phyloP scores from a whole-genome alignment of 1,140 invertebrate species.

The Temnothorax longispinosus region DNA sequence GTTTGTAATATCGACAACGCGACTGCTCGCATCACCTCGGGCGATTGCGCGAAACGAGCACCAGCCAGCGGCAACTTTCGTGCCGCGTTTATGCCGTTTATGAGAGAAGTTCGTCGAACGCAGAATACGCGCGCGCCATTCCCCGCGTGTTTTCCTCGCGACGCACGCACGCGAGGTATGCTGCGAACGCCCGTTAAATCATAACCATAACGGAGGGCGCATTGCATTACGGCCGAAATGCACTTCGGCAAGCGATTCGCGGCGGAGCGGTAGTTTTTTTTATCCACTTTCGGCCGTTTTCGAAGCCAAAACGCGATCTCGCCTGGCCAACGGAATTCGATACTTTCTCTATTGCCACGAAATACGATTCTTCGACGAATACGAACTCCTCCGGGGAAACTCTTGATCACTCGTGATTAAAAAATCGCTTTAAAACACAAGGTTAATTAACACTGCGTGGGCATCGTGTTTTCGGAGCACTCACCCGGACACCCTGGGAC shows the following conservation, averaged over 20 bases:
- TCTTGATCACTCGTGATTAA: neutral
- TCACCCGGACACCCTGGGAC: no score
- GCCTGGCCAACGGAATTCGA: slow-evolving; percentile 22
- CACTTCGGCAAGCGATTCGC: slow-evolving; percentile 12
- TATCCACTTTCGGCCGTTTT: neutral
- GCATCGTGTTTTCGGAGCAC: no score
- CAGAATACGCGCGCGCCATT: slow-evolving; percentile 47
- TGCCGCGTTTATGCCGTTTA: slow-evolving; percentile 56
- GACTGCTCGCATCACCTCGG: slow-evolving; percentile 36
- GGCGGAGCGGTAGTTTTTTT: neutral
- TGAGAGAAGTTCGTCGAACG: slow-evolving; percentile 59
- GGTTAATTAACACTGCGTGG: no score
- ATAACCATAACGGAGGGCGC: slow-evolving; percentile 52
- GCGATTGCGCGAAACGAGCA: slow-evolving; percentile 35
- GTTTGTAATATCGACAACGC: slow-evolving; percentile 31
- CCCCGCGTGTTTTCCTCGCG: slow-evolving; percentile 54
- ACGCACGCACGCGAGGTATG: slow-evolving; percentile 54
- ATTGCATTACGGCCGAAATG: slow-evolving; percentile 55
- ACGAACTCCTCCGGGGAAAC: neutral
- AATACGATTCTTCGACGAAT: neutral
- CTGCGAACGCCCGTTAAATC: slow-evolving; percentile 52
- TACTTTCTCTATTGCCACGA: neutral
- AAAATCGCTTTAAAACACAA: neutral
- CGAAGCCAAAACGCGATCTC: neutral
- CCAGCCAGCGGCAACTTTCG: slow-evolving; percentile 43